phyloP scores from a whole-genome alignment of 2,797 vertebrate species.

The Sphenopsis melanotis region DNA sequence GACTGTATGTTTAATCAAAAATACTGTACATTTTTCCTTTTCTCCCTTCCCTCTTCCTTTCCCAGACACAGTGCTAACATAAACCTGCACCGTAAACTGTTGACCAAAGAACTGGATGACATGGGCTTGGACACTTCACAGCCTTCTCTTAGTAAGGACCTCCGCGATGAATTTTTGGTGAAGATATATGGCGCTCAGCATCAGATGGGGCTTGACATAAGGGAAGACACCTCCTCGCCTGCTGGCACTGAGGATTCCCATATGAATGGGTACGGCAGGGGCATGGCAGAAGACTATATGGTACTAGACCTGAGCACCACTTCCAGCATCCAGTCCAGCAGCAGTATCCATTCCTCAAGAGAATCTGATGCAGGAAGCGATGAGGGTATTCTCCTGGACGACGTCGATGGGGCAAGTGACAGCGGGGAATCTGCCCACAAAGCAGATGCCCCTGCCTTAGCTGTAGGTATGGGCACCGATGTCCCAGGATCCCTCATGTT shows the following conservation, averaged over 20 bases:
- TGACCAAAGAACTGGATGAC: conserved; percentile 99
- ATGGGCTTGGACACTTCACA: conserved; percentile 92
- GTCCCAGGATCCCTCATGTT: conserved; percentile 83
- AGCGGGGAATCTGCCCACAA: conserved; percentile 86
- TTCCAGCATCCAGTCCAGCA: conserved; percentile 94
- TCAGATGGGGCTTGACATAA: conserved; percentile 79
- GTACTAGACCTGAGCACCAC: conserved; percentile 96
- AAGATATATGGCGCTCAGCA: conserved; percentile 84
- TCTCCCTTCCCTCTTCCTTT: conserved; percentile 70
- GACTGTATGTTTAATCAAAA: conserved; percentile 64
- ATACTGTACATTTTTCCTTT: conserved; percentile 63
- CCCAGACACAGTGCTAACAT: conserved; percentile 99
- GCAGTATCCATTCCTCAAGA: conserved; percentile 93
- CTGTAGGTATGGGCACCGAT: conserved; percentile 73
- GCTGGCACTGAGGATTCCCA: conserved; percentile 85
- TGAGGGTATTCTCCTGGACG: conserved; percentile 94
- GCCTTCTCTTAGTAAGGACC: conserved; percentile 91
- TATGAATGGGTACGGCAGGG: conserved; percentile 86
- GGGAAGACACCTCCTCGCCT: conserved; percentile 84
- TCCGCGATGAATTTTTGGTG: conserved; percentile 88
- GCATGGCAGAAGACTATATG: conserved; percentile 89
- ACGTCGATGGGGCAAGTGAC: conserved; percentile 90
- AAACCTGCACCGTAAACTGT: conserved; percentile 99
- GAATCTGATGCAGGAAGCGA: conserved; percentile 96
- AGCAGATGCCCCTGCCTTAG: conserved; percentile 73